Base-by-base conservation (phyloP, 2,888 invertebrate genomes). In the Protophormia terraenovae region DNA sequence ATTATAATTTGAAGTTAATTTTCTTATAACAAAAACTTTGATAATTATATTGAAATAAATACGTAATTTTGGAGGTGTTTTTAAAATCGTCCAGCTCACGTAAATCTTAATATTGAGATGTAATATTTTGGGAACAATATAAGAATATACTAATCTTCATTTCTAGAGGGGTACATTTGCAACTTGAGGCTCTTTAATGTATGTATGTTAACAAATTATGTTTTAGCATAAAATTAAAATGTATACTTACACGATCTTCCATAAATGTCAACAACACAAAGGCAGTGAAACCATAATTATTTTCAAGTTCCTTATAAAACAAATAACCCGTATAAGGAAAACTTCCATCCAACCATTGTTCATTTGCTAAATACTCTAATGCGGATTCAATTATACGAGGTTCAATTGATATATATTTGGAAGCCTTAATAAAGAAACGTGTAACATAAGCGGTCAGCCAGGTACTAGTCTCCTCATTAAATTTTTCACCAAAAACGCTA, bases 401-500 rank as follows among this genome's bases (percentile, higher is more conserved):
- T 84, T 97, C 97, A 95, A 95, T 93, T 2, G 62, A 16, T 14
- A 97, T 95, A 89, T 95, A 95, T 16, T 93, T 92, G 32, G 93
- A 93, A 0, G 97, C 97, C 92, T 96, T 95, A 75, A 94, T 94
- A 92, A 97, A 96, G 0, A 96, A 95, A 87, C 96, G 94, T 0
- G 95, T 94, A 0, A 97, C 97, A 90, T 97, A 97, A 0, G 97
- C 97, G 1, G 97, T 97, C 83, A 98, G 93, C 97, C 96, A 96
- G 0, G 94, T 94, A 35, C 97, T 97, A 0, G 96, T 95, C 0
- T 93, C 90, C 0, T 92, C 89, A 89, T 95, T 95, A 0, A 94
- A 2, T 0, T 94, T 92, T 8, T 32, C 35, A 0, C 96, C 96
- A 89, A 97, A 97, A 0, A 96, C 96, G 41, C 96, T 96, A 92